Conservation (phyloP, 2,797 vertebrate species). For the Merluccius polli region DNA sequence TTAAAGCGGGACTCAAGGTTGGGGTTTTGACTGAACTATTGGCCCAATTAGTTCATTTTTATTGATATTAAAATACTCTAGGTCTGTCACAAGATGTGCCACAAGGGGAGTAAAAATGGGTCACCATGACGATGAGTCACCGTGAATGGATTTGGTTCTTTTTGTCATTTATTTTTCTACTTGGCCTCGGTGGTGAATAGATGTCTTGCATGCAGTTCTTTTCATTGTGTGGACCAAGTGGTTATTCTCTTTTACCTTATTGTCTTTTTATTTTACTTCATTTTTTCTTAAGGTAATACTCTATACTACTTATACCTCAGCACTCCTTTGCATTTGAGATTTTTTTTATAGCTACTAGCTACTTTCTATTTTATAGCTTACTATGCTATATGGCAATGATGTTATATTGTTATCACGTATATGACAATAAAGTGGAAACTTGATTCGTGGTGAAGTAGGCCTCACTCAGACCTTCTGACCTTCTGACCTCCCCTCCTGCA, state of each 20-base stretch:
- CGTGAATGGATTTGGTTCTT: neutral
- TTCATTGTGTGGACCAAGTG: too few species aligned
- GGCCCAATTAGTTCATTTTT: neutral
- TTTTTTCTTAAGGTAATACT: too few species aligned
- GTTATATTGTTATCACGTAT: too few species aligned
- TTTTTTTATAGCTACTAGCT: too few species aligned
- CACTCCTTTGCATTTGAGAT: too few species aligned
- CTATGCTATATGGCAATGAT: too few species aligned
- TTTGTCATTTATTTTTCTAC: neutral
- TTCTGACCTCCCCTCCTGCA: constrained; percentile 51
- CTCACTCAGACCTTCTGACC: neutral
- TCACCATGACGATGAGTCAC: neutral
- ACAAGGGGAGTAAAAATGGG: neutral
- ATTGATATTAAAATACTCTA: neutral
- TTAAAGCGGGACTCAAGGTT: too few species aligned
- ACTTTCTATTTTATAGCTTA: too few species aligned
- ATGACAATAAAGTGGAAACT: too few species aligned
- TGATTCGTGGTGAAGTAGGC: neutral
- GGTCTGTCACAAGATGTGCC: neutral
- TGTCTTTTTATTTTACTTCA: too few species aligned
- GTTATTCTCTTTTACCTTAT: too few species aligned
- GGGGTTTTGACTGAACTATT: neutral
- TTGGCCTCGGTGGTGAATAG: neutral
- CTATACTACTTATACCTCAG: too few species aligned
- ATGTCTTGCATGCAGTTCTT: neutral